A percentile compares a stretch with the other conserved stretches of the same genome.
Conservation (phyloP, 2,797 vertebrate species). For the Alauda arvensis region DNA sequence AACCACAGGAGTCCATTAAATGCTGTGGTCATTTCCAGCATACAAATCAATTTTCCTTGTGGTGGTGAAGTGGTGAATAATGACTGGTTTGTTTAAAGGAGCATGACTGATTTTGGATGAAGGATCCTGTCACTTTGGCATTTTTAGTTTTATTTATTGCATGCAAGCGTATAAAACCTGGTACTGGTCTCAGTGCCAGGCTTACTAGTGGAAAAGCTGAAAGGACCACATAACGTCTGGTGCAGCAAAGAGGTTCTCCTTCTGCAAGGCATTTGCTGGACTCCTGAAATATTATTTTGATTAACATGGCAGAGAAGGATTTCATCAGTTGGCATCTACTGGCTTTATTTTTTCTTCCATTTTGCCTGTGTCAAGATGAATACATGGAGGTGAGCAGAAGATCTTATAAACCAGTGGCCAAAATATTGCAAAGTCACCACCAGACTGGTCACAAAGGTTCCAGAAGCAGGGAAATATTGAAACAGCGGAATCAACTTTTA, state of each 20-base stretch:
- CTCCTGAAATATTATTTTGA: slow-evolving; percentile 39
- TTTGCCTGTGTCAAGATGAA: slow-evolving; percentile 82
- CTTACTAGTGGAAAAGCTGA: slow-evolving; percentile 56
- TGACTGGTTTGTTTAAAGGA: slow-evolving; percentile 68
- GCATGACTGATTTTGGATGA: slow-evolving; percentile 69
- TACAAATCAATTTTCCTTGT: slow-evolving; percentile 68
- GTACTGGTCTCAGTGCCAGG: slow-evolving; percentile 58
- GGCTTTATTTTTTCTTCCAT: slow-evolving; percentile 74
- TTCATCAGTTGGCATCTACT: slow-evolving; percentile 73
- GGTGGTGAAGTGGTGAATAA: slow-evolving; percentile 74
- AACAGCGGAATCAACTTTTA: slow-evolving; percentile 74
- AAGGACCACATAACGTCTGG: slow-evolving; percentile 48
- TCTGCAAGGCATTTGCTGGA: slow-evolving; percentile 44
- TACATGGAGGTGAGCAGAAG: slow-evolving; percentile 84
- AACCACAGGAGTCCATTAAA: slow-evolving; percentile 65
- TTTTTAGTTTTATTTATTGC: slow-evolving; percentile 76
- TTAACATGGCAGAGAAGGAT: slow-evolving; percentile 71
- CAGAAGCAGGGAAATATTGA: slow-evolving; percentile 78
- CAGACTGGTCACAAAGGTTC: slow-evolving; percentile 74
- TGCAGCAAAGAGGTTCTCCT: slow-evolving; percentile 44
- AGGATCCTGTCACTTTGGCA: slow-evolving; percentile 68
- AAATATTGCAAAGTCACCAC: slow-evolving; percentile 81
- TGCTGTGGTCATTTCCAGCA: slow-evolving; percentile 61
- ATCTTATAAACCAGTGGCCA: slow-evolving; percentile 77
- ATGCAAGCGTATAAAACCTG: slow-evolving; percentile 71